These are phyloP conservation scores for Ischnus inquisitorius DNA, from an alignment of 2,888 invertebrate genomes.

Conservation along the genomic window DNA sequence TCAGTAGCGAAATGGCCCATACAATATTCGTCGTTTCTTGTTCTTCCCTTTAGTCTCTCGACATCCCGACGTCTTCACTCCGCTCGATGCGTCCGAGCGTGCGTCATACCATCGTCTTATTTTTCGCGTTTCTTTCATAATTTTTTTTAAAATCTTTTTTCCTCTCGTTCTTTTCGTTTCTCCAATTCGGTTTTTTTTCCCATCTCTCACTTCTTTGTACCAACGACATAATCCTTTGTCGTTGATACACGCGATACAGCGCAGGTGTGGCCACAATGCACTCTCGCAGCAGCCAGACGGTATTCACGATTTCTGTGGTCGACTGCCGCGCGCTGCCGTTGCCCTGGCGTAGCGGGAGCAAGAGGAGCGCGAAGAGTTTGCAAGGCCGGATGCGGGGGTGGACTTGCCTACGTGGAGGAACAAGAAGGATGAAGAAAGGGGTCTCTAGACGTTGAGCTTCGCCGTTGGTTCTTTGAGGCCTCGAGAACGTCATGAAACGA, in stretches of 20 bases:
- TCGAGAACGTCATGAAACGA: conserved; percentile 44
- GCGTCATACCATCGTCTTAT: conserved; percentile 27
- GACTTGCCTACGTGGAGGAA: conserved; percentile 51
- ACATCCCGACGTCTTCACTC: conserved; percentile 2
- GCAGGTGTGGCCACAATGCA: conserved; percentile 79
- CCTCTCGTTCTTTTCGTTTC: conserved; percentile 10
- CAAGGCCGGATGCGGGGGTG: conserved; percentile 74
- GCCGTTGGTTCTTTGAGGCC: conserved; percentile 5
- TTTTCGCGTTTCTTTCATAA: conserved; percentile 4
- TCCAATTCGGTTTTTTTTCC: conserved; percentile 40
- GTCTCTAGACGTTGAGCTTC: conserved; percentile 11
- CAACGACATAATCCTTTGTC: conserved; percentile 68
- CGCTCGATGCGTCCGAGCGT: conserved; percentile 28
- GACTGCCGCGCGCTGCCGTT: not conserved
- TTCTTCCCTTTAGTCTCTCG: not conserved
- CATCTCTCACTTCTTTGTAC: conserved; percentile 52
- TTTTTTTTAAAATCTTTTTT: conserved; percentile 27
- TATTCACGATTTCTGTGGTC: conserved; percentile 71
- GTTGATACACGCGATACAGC: conserved; percentile 62
- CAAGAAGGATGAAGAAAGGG: conserved; percentile 51
- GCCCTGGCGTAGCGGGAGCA: not conserved
- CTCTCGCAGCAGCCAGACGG: conserved; percentile 74
- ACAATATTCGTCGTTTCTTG: not conserved
- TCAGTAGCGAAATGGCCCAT: not conserved
- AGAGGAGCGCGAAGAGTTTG: conserved; percentile 43